Evolutionary conservation across 2,113 vertebrate species (phyloP), one percentile per base, ranked within the genome.

Genomic region (Pseudorectes ferrugineus): DNA sequence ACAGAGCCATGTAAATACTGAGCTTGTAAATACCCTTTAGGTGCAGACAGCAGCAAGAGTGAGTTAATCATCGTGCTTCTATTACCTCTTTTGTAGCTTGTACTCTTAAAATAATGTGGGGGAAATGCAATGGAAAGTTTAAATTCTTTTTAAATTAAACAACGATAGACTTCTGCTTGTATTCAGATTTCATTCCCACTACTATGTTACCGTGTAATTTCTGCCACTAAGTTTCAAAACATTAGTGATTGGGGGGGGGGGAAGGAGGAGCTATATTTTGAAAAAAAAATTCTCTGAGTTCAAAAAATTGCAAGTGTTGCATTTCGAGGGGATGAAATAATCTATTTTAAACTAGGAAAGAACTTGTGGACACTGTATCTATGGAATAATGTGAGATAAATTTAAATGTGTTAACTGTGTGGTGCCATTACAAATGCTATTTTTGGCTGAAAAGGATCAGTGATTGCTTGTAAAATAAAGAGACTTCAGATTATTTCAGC

Each of bases 201-300:
- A 5, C 17, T 43, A 5, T 23, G n/a, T 42, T 79, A 20, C 24
- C 2, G 7, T 29, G 14, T 67, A 31, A 24, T 51, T 81, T 78
- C 31, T 74, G n/a, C 42, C n/a, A 29, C 10, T 42, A 51, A 11
- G 7, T 79, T 88, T 72, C 49, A 51, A 48, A 88, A 40, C 9
- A 8, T 29, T 35, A 29, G 20, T n/a, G 36, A 45, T 18, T n/a
- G 1, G 0, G 1, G 4, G 2, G 4, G 2, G 10, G 12, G 5
- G 3, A 10, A 46, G 11, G n/a, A 54, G 7, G 12, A 74, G 31
- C 3, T 83, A 12, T 43, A 28, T 65, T 75, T 82, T 75, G 43
- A 48, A 67, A 89, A 61, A 55, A 89, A 61, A 12, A 2, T 3
- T 3, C 28, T 70, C 4, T 7, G 25, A 38, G 3, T 75, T 59